Conservation (phyloP, 2,113 vertebrate genomes). For the Burhinus bistriatus region DNA sequence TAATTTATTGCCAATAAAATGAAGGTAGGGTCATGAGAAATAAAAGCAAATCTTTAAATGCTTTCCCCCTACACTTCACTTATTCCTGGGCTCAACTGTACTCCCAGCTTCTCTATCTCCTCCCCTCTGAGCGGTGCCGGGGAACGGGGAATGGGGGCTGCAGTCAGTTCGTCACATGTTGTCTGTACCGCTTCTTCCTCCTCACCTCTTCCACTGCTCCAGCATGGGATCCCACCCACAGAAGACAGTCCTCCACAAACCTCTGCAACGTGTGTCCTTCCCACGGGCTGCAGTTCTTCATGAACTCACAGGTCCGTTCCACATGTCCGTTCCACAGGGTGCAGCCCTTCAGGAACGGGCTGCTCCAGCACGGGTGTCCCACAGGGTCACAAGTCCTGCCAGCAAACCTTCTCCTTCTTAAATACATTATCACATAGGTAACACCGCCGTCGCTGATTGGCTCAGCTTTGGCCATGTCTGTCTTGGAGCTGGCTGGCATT, state of each 20-base stretch:
- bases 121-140: no score
- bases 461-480: accelerated
- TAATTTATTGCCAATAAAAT: background rate
- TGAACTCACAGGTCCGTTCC: background rate
- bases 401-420: background rate
- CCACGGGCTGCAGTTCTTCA: background rate
- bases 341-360: background rate
- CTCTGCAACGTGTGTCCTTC: background rate
- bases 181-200: background rate
- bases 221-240: accelerated
- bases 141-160: background rate
- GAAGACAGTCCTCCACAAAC: background rate
- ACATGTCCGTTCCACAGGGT: background rate
- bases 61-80: background rate
- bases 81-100: background rate
- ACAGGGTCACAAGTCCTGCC: accelerated
- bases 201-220: background rate
- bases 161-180: background rate
- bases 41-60: background rate
- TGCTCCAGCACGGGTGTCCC: background rate
- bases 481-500: background rate
- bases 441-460: background rate
- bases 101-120: background rate
- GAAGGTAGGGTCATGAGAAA: background rate
- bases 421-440: background rate